Evolutionary conservation across 1,140 invertebrate species (phyloP).

Genomic region (Mamestra configurata): DNA sequence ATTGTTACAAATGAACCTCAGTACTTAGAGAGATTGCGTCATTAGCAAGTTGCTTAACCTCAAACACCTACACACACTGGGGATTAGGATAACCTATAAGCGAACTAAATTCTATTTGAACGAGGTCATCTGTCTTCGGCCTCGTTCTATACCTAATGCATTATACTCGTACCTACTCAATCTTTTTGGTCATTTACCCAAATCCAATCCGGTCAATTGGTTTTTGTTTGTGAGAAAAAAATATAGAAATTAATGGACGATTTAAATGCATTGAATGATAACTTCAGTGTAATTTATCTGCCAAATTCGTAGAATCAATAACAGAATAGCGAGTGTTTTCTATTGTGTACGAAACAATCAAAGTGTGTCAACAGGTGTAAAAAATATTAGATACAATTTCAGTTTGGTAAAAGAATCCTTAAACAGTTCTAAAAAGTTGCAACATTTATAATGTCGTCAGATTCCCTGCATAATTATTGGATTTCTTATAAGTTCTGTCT

Average conservation of each 20-base stretch:
- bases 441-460: too few species aligned
- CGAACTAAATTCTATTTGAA: constrained; percentile 4
- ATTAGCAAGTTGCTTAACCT: not conserved
- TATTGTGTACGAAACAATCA: too few species aligned
- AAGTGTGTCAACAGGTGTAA: too few species aligned
- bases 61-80: not conserved
- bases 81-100: constrained; percentile 11
- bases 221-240: not conserved
- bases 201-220: not conserved
- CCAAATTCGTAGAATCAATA: too few species aligned
- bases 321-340: too few species aligned
- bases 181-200: not conserved
- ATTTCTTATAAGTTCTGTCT: too few species aligned
- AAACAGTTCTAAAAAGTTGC: too few species aligned
- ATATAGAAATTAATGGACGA: not conserved
- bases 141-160: not conserved
- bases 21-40: not conserved
- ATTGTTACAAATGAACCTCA: not conserved
- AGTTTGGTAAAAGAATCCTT: too few species aligned
- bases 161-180: not conserved
- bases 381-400: too few species aligned
- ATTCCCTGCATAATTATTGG: too few species aligned
- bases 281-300: too few species aligned
- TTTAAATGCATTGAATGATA: not conserved
- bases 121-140: not conserved